A percentile compares a stretch with the other conserved stretches of the same genome.
Evolutionary conservation across 2,797 vertebrate species (phyloP).

Genomic region (Natrix natrix): DNA sequence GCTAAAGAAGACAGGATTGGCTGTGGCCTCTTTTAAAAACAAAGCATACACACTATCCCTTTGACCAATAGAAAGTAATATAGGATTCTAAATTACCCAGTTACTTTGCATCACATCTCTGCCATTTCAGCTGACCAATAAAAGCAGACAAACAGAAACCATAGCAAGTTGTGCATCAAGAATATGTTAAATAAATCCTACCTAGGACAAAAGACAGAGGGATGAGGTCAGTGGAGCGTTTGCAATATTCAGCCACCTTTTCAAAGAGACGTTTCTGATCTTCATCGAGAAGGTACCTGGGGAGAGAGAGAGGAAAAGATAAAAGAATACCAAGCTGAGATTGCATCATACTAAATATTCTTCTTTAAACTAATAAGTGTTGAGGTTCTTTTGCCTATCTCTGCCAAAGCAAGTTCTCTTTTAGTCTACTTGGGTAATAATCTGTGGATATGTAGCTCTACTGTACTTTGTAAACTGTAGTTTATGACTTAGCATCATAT

Average conservation of each 20-base stretch:
- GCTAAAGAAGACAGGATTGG: background rate
- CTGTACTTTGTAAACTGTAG: background rate
- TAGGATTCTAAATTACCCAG: background rate
- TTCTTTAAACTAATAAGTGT: background rate
- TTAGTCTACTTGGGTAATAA: background rate
- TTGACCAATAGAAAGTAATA: background rate
- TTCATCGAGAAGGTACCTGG: conserved; percentile 75
- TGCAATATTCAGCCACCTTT: conserved; percentile 81
- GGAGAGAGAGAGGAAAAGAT: background rate
- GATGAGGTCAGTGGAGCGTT: conserved; percentile 82
- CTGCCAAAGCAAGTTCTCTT: background rate
- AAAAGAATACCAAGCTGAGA: background rate
- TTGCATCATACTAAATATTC: background rate
- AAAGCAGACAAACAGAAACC: background rate
- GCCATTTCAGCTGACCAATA: background rate
- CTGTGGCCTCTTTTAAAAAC: background rate
- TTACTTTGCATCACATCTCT: background rate
- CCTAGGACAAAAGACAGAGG: conserved; percentile 86
- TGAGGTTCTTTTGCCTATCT: background rate
- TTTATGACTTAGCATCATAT: background rate
- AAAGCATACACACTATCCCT: background rate
- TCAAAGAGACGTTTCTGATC: conserved; percentile 80
- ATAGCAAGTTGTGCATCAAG: background rate
- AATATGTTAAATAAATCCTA: conserved; percentile 50
- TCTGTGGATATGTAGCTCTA: background rate